Evolutionary conservation across 1,140 invertebrate genomes (phyloP), one percentile per base, ranked within the genome.

Genomic region (Teleopsis dalmanni): DNA sequence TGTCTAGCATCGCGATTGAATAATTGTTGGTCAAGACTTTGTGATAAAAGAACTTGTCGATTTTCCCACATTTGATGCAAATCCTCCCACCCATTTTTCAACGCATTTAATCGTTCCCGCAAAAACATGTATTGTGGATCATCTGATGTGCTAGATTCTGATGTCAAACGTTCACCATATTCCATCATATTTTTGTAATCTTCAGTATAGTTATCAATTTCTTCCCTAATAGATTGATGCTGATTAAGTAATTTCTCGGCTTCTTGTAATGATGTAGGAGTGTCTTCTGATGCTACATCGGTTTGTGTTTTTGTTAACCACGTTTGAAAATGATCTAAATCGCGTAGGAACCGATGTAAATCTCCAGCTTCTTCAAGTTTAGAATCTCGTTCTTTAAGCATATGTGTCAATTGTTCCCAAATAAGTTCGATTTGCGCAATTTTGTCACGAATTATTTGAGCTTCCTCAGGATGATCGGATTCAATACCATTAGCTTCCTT

Each of bases 81-180:
- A 66, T 99, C 96, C 52, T 94, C 90, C 97, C 97, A 99, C 45
- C 95, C 96, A 76, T 98, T 94, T 72, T 96, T 91, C 31, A 99
- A 73, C 1, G 95, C 96, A 76, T 96, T 97, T 50, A 99, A 75
- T 50, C 97, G 81, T 73, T 97, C 94, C 43, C 92, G 79, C 57
- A 98, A 74, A 84, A 98, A 98, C 93, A 98, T 97, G 74, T 98
- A 98, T 73, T 99, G 95, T 45, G 95, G 93, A 76, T 99, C 97
- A 53, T 90, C 86, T 54, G 85, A 83, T 4, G 88, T 88, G 16
- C 81, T 85, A 47, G 82, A 82, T 57, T 84, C 83, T 73, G 83
- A 61, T 19, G 75, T 71, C 19, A 71, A 48, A 0, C 60, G 55
- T 54, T 98, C 93, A 41, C 97, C 97, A 70, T 98, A 99, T 58